Evolutionary conservation across 2,888 invertebrate species (phyloP), one percentile per base, ranked within the genome.

Genomic region (Liodrosophila aerea): DNA sequence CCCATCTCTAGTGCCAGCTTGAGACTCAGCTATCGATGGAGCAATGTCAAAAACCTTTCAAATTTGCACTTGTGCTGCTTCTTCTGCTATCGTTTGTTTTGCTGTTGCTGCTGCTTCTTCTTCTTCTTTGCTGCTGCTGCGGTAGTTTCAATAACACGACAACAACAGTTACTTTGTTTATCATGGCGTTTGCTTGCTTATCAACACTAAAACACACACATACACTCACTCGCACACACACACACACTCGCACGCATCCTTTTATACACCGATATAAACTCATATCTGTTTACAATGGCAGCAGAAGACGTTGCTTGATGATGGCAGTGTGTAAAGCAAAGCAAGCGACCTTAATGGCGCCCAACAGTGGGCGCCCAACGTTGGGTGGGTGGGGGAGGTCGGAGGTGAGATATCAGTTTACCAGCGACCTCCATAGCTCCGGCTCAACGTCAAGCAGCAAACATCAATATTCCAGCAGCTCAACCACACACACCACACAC

Each of bases 41-140:
- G 64, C 62, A 80, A 72, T 78, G 85, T 77, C 73, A 73, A 68
- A 76, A 83, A 76, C 66, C 67, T 80, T 85, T 75, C 57, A 63
- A 67, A 75, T 76, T 80, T 71, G 60, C 68, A 77, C 78, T 77
- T 77, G 65, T 58, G 57, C 49, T 64, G 64, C 62, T 60, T 61
- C 66, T 44, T 30, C 43, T 40, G 7, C 33, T 44, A n/a, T n/a
- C 41, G 33, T 27, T 41, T 13, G 34, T 15, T 12, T 36, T 34
- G 7, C 58, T 49, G 29, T 39, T 27, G 41, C 52, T 50, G 39
- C 49, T 58, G 56, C 60, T 46, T 61, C 58, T 43, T 34, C 34
- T 39, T n/a, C 34, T 37, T 29, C 11, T 36, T 13, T 27, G 51
- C 44, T 13, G 40, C 47, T 40, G 43, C 47, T 70, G 73, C 44